Percentiles rank a stretch among this genome's conserved stretches.
Evolutionary conservation across 2,888 invertebrate genomes (phyloP).

Genomic region (Linnaemya vulpina): DNA sequence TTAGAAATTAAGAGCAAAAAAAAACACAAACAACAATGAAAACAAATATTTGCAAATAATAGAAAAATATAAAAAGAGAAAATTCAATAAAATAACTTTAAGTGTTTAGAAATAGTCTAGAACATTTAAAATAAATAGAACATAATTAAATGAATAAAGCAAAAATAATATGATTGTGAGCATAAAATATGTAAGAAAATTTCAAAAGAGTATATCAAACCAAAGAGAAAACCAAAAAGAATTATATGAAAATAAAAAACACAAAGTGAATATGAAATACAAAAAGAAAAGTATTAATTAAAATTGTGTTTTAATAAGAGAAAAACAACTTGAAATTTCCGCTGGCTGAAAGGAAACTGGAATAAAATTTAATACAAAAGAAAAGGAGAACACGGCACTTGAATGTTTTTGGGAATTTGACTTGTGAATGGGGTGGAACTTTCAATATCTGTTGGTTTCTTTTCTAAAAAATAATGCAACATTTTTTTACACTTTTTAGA

Average conservation of each 20-base stretch:
- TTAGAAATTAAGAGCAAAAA: conserved; percentile 14
- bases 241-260: conserved; percentile 50
- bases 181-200: conserved; percentile 17
- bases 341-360: not conserved
- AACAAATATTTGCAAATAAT: conserved; percentile 7
- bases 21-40: conserved; percentile 2
- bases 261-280: conserved; percentile 22
- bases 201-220: conserved; percentile 28
- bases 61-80: not conserved
- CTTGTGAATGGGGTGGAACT: too few relatives aligned
- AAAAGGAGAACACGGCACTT: too few relatives aligned
- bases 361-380: not conserved
- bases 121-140: conserved; percentile 25
- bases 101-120: conserved; percentile 67
- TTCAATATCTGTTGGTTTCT: too few relatives aligned
- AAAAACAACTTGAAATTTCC: not conserved
- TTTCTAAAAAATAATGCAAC: too few relatives aligned
- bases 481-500: too few relatives aligned
- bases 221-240: conserved; percentile 6
- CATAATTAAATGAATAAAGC: conserved; percentile 32
- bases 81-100: conserved; percentile 50
- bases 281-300: conserved; percentile 45
- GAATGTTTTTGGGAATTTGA: too few relatives aligned
- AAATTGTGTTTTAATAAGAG: conserved; percentile 10
- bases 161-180: conserved; percentile 64